Conservation (phyloP, 2,888 invertebrate genomes). For the Portevinia maculata region DNA sequence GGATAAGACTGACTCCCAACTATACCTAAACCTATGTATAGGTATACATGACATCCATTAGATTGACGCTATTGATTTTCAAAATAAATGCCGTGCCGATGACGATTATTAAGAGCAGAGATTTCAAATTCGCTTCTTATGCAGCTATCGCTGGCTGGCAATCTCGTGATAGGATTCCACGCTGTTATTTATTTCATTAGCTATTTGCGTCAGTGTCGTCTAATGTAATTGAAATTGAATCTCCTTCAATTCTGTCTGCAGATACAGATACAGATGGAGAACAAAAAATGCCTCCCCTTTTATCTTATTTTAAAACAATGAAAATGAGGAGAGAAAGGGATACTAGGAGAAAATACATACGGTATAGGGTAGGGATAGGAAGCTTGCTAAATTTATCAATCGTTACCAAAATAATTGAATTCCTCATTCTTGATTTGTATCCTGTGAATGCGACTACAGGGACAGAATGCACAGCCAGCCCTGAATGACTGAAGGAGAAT, state of each 20-base stretch:
- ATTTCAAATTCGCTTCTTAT: slow-evolving; percentile 30
- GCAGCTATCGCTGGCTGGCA: background rate
- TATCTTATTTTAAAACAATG: slow-evolving; percentile 70
- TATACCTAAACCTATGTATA: slow-evolving; percentile 29
- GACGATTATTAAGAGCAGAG: slow-evolving; percentile 37
- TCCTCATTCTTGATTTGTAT: slow-evolving; percentile 72
- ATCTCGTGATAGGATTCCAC: slow-evolving; percentile 62
- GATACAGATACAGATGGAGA: background rate
- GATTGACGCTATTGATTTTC: slow-evolving; percentile 63
- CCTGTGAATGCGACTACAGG: slow-evolving; percentile 10
- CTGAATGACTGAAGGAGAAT: slow-evolving; percentile 63
- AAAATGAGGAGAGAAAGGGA: slow-evolving; percentile 21
- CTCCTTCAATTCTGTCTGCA: slow-evolving; percentile 32
- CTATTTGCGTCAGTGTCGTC: slow-evolving; percentile 69
- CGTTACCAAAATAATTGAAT: slow-evolving; percentile 74
- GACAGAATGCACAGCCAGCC: slow-evolving; percentile 8
- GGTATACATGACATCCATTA: slow-evolving; percentile 66
- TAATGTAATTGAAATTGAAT: slow-evolving; percentile 73
- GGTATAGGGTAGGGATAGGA: slow-evolving; percentile 27
- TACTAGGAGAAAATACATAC: slow-evolving; percentile 15
- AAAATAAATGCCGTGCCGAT: slow-evolving; percentile 64
- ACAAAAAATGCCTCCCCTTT: slow-evolving; percentile 49
- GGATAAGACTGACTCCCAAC: slow-evolving; percentile 25
- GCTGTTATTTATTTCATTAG: slow-evolving; percentile 68
- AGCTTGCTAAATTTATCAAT: slow-evolving; percentile 66